Percentiles rank a stretch among this genome's conserved stretches.
Evolutionary conservation across 2,113 vertebrate genomes (phyloP).

Genomic region (Psittacus erithacus): DNA sequence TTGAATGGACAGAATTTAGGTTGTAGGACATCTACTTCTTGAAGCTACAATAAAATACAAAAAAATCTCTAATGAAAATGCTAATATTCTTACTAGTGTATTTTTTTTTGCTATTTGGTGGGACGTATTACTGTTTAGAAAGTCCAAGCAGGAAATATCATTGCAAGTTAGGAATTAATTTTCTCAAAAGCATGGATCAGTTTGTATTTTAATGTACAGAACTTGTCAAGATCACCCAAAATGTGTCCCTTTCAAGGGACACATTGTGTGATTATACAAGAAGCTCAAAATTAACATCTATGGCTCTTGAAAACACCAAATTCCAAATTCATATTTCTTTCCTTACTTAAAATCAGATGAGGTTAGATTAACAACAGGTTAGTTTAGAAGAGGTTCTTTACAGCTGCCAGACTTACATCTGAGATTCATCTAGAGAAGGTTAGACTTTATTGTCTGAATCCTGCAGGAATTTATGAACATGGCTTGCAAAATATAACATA

Average conservation of each 20-base stretch:
- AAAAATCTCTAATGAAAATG: not conserved
- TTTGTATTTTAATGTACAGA: not conserved
- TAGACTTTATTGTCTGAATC: not conserved
- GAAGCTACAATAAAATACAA: not conserved
- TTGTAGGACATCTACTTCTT: not conserved
- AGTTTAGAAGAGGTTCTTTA: not conserved
- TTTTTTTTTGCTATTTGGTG: not conserved
- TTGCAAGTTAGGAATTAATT: not conserved
- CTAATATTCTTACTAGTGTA: not conserved
- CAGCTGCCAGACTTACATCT: not conserved
- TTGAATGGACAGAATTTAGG: not conserved
- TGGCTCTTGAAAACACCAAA: not conserved
- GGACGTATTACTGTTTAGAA: not conserved
- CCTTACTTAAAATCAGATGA: not conserved
- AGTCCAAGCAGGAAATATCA: not conserved
- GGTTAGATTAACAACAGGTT: not conserved
- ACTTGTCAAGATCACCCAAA: not conserved
- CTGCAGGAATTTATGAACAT: not conserved
- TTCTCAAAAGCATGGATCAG: not conserved
- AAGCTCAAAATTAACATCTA: not conserved
- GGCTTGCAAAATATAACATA: not conserved
- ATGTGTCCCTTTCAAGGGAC: not conserved
- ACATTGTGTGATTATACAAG: not conserved
- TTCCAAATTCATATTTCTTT: not conserved
- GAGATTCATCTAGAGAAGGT: not conserved